These are phyloP conservation scores for Drosophila nannoptera DNA, from an alignment of 1,140 invertebrate genomes.

Conservation along the genomic window DNA sequence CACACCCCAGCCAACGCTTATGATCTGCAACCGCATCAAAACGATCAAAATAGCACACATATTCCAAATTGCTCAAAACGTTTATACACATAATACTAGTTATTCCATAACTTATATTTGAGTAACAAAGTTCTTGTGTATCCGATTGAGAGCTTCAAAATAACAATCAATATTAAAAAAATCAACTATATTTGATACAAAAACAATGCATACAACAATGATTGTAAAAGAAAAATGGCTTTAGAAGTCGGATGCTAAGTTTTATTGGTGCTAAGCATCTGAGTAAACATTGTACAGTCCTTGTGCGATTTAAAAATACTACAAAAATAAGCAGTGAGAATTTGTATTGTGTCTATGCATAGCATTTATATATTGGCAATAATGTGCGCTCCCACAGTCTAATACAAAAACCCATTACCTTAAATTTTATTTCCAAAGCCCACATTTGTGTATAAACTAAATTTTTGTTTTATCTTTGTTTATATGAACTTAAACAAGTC, in stretches of 20 bases:
- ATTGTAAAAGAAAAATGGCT: slow-evolving; percentile 63
- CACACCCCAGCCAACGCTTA: slow-evolving; percentile 54
- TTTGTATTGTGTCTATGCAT: slow-evolving; percentile 63
- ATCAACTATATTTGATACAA: slow-evolving; percentile 72
- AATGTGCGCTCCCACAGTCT: slow-evolving; percentile 37
- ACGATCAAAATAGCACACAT: slow-evolving; percentile 21
- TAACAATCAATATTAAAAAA: slow-evolving; percentile 59
- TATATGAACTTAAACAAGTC: slow-evolving; percentile 51
- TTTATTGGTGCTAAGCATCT: slow-evolving; percentile 72
- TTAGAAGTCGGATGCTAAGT: slow-evolving; percentile 74
- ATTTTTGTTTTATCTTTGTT: slow-evolving; percentile 58
- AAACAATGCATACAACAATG: slow-evolving; percentile 38
- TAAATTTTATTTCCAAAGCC: slow-evolving; percentile 41
- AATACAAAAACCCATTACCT: slow-evolving; percentile 22
- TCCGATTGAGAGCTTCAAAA: slow-evolving; percentile 16
- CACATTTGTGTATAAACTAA: slow-evolving; percentile 50
- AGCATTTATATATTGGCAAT: slow-evolving; percentile 66
- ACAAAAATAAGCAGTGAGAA: slow-evolving; percentile 28
- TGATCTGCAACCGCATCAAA: slow-evolving; percentile 50
- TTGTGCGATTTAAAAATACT: slow-evolving; percentile 38
- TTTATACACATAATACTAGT: slow-evolving; percentile 29
- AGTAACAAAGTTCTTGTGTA: slow-evolving; percentile 29
- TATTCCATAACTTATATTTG: slow-evolving; percentile 12
- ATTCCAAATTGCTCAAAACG: slow-evolving; percentile 38
- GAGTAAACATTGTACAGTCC: slow-evolving; percentile 48